Conservation (phyloP, 1,140 invertebrate genomes). For the Paraescarpia echinospica region DNA sequence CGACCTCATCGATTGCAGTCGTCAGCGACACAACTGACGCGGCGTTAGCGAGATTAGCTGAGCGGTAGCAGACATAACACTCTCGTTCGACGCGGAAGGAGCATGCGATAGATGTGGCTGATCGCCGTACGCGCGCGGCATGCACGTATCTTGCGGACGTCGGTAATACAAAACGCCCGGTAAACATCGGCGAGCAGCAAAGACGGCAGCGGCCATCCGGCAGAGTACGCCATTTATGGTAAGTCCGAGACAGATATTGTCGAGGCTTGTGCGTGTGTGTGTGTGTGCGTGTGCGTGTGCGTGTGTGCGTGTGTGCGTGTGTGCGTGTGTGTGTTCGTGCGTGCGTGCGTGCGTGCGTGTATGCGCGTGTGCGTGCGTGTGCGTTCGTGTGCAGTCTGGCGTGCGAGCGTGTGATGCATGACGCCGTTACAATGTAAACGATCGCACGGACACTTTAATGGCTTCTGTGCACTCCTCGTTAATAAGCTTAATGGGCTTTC, state of each 20-base stretch:
- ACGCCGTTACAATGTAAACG: not conserved
- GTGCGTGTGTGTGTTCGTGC: too few species aligned
- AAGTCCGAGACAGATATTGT: not conserved
- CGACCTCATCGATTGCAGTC: not conserved
- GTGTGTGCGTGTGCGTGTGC: too few species aligned
- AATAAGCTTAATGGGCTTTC: not conserved
- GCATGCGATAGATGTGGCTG: not conserved
- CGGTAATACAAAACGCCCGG: not conserved
- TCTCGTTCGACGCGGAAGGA: not conserved
- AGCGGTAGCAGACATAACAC: not conserved
- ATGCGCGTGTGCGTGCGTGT: too few species aligned
- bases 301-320: too few species aligned
- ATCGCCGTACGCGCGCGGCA: not conserved
- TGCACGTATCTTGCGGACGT: not conserved
- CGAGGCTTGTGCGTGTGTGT: not conserved
- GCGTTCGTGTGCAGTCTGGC: not conserved
- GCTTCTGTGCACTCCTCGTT: not conserved
- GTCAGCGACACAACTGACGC: not conserved
- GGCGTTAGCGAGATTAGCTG: not conserved
- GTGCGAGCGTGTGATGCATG: not conserved
- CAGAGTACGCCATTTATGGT: not conserved
- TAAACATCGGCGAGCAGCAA: not conserved
- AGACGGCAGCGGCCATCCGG: too few species aligned
- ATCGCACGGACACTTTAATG: not conserved
- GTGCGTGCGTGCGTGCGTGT: too few species aligned